Evolutionary conservation across 2,113 vertebrate species (phyloP).

Genomic region (Halichoerus grypus): DNA sequence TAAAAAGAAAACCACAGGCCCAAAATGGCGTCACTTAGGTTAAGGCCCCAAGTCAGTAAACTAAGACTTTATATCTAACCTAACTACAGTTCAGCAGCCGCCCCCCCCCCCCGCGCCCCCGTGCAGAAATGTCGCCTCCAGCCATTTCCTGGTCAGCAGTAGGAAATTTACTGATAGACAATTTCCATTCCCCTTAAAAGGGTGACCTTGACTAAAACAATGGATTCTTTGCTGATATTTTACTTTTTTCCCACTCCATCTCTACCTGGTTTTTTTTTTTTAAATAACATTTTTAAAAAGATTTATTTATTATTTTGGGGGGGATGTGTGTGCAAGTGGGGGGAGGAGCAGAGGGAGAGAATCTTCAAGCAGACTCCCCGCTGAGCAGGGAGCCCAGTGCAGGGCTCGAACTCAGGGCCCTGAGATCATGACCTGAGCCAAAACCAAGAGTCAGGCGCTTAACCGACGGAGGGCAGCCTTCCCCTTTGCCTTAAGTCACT

Average conservation of each 20-base stretch:
- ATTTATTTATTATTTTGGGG: no score
- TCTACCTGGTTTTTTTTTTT: neutral
- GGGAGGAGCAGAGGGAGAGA: no score
- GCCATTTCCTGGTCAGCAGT: neutral
- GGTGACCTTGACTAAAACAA: neutral
- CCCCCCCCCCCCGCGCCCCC: no score
- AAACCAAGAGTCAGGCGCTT: no score
- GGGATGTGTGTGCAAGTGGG: no score
- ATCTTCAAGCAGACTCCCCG: no score
- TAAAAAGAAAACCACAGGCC: neutral
- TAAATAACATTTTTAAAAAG: no score
- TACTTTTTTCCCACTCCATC: neutral
- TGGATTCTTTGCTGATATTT: neutral
- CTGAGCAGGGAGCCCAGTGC: no score
- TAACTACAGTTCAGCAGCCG: neutral
- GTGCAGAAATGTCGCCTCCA: neutral
- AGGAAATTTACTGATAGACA: neutral
- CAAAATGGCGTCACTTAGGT: neutral
- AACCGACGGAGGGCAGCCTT: neutral
- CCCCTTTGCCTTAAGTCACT: slow-evolving; percentile 71
- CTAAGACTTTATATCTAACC: neutral
- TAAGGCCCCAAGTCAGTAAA: neutral
- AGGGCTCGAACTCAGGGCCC: no score
- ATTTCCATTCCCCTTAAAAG: neutral
- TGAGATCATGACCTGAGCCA: no score